A percentile compares a stretch with the other conserved stretches of the same genome.
These are phyloP conservation scores for Lichenostomus cassidix DNA, from an alignment of 2,113 vertebrate genomes.

Conservation along the genomic window DNA sequence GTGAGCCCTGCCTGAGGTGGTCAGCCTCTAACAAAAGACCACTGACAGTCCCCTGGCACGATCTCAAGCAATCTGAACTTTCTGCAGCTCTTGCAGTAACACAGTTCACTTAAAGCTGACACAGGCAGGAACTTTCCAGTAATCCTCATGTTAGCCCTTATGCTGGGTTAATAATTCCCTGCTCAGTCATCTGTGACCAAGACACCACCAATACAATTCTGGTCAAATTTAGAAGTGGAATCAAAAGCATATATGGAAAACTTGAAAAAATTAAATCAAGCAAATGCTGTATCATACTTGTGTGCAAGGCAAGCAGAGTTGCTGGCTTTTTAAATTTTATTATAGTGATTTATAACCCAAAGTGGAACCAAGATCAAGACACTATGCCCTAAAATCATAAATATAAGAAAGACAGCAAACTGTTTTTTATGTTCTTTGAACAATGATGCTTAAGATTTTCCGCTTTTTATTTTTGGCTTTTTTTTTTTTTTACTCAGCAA, in stretches of 20 bases:
- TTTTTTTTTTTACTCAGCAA: neutral
- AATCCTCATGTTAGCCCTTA: slow-evolving; percentile 62
- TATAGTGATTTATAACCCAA: neutral
- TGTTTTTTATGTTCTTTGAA: neutral
- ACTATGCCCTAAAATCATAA: neutral
- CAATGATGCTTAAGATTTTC: neutral
- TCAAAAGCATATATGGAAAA: neutral
- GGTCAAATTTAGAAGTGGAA: neutral
- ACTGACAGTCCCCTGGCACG: slow-evolving; percentile 53
- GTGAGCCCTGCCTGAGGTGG: slow-evolving; percentile 49
- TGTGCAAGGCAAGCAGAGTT: neutral
- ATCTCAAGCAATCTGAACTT: slow-evolving; percentile 60
- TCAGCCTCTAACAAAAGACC: slow-evolving; percentile 53
- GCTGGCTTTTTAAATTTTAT: neutral
- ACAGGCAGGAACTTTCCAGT: slow-evolving; percentile 56
- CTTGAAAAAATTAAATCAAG: neutral
- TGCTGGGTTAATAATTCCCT: slow-evolving; percentile 58
- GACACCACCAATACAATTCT: neutral
- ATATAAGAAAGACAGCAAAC: neutral
- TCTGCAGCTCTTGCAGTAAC: slow-evolving; percentile 35
- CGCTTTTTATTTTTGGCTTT: neutral
- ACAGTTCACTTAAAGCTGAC: slow-evolving; percentile 59
- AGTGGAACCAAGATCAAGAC: neutral
- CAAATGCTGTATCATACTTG: neutral
- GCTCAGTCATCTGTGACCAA: slow-evolving; percentile 13